Conservation (phyloP, 2,888 invertebrate species). For the Galeruca laticollis region DNA sequence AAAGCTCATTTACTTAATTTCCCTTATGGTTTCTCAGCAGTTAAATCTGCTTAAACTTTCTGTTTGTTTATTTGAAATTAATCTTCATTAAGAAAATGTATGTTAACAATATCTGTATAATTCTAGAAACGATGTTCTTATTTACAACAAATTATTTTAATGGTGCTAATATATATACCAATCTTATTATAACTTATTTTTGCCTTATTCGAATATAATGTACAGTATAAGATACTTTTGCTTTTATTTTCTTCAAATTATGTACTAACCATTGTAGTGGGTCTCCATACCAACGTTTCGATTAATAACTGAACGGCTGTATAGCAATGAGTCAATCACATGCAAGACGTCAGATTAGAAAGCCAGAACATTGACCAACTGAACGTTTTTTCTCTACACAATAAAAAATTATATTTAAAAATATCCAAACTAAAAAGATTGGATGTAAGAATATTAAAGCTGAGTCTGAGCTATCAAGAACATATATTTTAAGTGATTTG, state of each 20-base stretch:
- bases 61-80: not conserved
- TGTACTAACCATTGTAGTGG: not conserved
- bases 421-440: too few species aligned
- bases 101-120: not conserved
- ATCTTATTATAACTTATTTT: not conserved
- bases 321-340: not conserved
- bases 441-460: too few species aligned
- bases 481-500: too few species aligned
- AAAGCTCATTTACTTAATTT: too few species aligned
- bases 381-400: too few species aligned
- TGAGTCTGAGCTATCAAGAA: too few species aligned
- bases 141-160: not conserved
- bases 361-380: too few species aligned
- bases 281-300: not conserved
- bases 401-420: too few species aligned
- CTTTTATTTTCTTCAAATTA: not conserved
- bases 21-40: too few species aligned
- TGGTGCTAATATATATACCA: slow-evolving; percentile 2
- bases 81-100: not conserved
- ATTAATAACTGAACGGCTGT: too few species aligned
- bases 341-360: too few species aligned
- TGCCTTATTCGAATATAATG: too few species aligned
- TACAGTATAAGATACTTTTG: not conserved
- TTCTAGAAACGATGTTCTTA: not conserved
- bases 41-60: not conserved